A percentile compares a stretch with the other conserved stretches of the same genome.
Evolutionary conservation across 2,797 vertebrate genomes (phyloP).

Genomic region (Gymnoscopelus braueri): DNA sequence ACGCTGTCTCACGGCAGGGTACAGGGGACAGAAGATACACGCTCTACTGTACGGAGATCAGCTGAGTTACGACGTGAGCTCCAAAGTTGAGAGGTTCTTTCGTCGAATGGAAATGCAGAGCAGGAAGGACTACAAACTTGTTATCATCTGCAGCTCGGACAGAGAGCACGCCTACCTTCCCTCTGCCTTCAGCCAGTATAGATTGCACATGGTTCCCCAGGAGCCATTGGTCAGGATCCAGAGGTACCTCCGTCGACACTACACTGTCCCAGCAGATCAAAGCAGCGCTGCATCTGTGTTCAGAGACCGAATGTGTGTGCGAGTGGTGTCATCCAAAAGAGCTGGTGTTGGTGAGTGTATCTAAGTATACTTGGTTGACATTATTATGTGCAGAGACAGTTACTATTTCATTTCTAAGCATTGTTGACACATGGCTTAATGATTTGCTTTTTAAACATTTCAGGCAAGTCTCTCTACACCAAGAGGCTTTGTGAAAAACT

Average conservation of each 20-base stretch:
- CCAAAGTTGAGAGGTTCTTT: conserved; percentile 86
- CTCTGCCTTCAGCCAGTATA: conserved; percentile 91
- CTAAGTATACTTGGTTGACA: not conserved
- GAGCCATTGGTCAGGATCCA: conserved; percentile 76
- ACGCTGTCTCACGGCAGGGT: conserved; percentile 84
- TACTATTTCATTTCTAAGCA: not conserved
- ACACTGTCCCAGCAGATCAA: conserved; percentile 64
- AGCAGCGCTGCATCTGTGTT: conserved; percentile 86
- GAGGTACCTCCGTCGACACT: conserved; percentile 87
- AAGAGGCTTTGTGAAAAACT: conserved; percentile 85
- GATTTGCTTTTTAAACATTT: conserved; percentile 14
- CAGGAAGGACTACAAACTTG: conserved; percentile 77
- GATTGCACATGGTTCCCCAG: conserved; percentile 87
- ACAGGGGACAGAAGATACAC: conserved; percentile 83
- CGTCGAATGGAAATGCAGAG: conserved; percentile 76
- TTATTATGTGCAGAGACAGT: not conserved
- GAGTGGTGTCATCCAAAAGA: conserved; percentile 89
- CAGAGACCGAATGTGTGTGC: conserved; percentile 83
- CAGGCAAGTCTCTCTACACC: conserved; percentile 95
- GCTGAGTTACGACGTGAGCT: conserved; percentile 91
- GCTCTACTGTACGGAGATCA: conserved; percentile 89
- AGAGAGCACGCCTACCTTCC: conserved; percentile 92
- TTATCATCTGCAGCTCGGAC: conserved; percentile 89
- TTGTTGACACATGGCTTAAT: conserved; percentile 3
- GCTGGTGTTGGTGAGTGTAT: conserved; percentile 90